Evolutionary conservation across 2,888 invertebrate species (phyloP).

Genomic region (Diplolepis rosae): DNA sequence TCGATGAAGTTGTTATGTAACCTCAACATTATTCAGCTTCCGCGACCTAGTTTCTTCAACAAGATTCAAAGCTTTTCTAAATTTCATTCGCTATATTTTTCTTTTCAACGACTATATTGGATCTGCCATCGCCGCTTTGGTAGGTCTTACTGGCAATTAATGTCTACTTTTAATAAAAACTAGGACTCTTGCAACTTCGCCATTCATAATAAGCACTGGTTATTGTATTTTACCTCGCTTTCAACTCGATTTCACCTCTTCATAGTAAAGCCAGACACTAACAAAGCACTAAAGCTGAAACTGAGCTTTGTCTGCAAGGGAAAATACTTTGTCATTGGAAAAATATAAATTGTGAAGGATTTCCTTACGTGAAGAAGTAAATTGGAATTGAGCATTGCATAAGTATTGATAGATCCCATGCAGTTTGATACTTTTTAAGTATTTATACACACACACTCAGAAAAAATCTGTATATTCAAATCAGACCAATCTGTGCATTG

Average conservation of each 20-base stretch:
- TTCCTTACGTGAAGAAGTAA: no score
- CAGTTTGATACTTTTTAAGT: no score
- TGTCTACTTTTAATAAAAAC: constrained; percentile 4
- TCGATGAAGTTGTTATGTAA: constrained; percentile 30
- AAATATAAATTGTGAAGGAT: background rate
- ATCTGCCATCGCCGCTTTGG: background rate
- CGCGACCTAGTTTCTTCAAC: constrained; percentile 21
- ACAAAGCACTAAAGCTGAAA: constrained; percentile 7
- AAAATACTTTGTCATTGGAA: background rate
- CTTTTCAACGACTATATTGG: background rate
- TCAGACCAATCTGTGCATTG: no score
- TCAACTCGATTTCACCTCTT: constrained; percentile 3
- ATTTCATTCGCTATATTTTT: constrained; percentile 7
- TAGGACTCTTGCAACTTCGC: constrained; percentile 1
- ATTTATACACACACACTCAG: no score
- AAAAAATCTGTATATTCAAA: no score
- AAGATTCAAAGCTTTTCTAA: constrained; percentile 16
- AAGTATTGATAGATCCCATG: no score
- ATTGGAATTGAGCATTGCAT: no score
- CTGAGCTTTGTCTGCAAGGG: background rate
- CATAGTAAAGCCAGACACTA: background rate
- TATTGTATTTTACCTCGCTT: background rate
- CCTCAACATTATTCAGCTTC: constrained; percentile 33
- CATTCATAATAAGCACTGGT: constrained; percentile 2
- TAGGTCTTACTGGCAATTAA: constrained; percentile 8